These are phyloP conservation scores for Semaprochilodus insignis DNA, from an alignment of 2,797 vertebrate genomes.

Conservation along the genomic window DNA sequence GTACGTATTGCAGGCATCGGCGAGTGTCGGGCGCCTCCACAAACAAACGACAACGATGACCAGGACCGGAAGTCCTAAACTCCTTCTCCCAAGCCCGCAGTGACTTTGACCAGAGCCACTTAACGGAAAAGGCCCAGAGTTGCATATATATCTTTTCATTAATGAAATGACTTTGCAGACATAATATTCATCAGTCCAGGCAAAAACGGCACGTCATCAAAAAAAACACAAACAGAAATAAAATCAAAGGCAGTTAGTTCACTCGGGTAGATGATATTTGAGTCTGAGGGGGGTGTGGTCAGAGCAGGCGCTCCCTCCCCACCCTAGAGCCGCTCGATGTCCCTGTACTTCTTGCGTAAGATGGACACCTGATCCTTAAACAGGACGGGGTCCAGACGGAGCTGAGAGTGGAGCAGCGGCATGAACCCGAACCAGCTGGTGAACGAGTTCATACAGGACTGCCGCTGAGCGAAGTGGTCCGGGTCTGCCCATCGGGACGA, in stretches of 20 bases:
- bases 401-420: conserved; percentile 83
- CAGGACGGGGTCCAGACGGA: conserved; percentile 83
- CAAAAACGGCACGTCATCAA: neutral
- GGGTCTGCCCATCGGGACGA: conserved; percentile 84
- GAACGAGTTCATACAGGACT: conserved; percentile 84
- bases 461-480: conserved; percentile 84
- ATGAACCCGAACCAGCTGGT: conserved; percentile 82
- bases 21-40: neutral
- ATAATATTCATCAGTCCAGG: conserved; percentile 41
- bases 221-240: neutral
- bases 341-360: conserved; percentile 84
- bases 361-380: conserved; percentile 87
- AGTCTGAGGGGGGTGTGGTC: neutral
- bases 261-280: neutral
- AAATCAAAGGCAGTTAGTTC: neutral
- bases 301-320: too few relatives aligned
- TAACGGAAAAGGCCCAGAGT: conserved; percentile 49
- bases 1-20: conserved; percentile 58
- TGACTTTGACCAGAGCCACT: conserved; percentile 21
- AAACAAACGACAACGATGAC: conserved; percentile 12
- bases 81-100: conserved; percentile 19
- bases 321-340: conserved; percentile 79
- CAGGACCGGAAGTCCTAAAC: conserved; percentile 39
- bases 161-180: conserved; percentile 53
- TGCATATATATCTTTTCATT: conserved; percentile 62